Evolutionary conservation across 2,888 invertebrate species (phyloP), one percentile per base, ranked within the genome.

Genomic region (Dioctria rufipes): DNA sequence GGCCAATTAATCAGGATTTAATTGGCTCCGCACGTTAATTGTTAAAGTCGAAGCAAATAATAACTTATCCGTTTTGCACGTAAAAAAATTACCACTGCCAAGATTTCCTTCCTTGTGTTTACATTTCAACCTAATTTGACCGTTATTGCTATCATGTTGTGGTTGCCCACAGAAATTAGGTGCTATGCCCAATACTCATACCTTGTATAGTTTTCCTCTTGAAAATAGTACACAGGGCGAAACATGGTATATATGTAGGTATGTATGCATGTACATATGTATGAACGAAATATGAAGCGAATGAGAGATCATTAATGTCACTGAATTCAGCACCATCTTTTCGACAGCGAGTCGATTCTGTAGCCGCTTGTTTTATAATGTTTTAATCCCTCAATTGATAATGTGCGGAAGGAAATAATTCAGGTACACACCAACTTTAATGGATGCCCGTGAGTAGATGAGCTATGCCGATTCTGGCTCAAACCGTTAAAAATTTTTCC

Each of bases 1-100:
- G 77, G 77, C 63, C 77, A 77, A 77, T 77, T 77, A 77, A 63
- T 63, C 63, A 77, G 39, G 63, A 77, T 63, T 77, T 77, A 77
- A 77, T 77, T 77, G 77, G 46, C 77, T 37, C 46, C 46, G 61
- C 63, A 77, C 63, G 49, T 63, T 77, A 77, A 77, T 77, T 77
- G 61, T 77, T 77, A 77, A 63, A 77, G 63, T 46, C 63, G 39
- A 61, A 63, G 63, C 49, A 63, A 63, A 77, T 77, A 77, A 61
- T 63, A 77, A 63, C 43, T 8, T 51, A 58, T 54, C 73, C 60
- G 42, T 73, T 73, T 60, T 58, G 54, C 40, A 58, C 60, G 58
- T 58, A 73, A 58, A 73, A 66, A 69, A 77, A 63, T 49, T 58
- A 63, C 77, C 42, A 49, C 49, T 77, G 63, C 63, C 63, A 77